Percentiles rank a stretch among this genome's conserved stretches.
Evolutionary conservation across 2,888 invertebrate species (phyloP).

Genomic region (Salpingus planirostris): DNA sequence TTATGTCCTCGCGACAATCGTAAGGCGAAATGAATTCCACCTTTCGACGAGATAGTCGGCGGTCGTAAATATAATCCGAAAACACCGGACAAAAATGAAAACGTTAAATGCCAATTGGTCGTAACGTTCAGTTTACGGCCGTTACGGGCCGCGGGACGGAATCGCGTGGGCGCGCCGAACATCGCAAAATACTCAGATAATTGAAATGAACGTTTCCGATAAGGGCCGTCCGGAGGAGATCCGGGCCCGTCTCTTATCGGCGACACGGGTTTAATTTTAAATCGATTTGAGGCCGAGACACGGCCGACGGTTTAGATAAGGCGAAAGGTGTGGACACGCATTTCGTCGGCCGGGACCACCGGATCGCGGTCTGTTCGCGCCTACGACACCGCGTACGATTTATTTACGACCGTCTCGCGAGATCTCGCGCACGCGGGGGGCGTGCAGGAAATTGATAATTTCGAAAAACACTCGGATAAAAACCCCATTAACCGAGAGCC

Average conservation of each 20-base stretch:
- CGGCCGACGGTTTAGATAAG: conserved; percentile 38
- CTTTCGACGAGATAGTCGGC: too few relatives aligned
- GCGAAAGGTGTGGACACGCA: conserved; percentile 16
- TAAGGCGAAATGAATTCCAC: too few relatives aligned
- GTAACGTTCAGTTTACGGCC: conserved; percentile 25
- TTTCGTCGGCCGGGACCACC: conserved; percentile 13
- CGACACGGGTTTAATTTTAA: conserved; percentile 42
- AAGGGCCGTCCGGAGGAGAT: conserved; percentile 37
- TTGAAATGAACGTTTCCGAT: conserved; percentile 36
- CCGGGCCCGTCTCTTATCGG: conserved; percentile 31
- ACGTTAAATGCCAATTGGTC: conserved; percentile 27
- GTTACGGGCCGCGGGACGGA: conserved; percentile 17
- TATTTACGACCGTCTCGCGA: too few relatives aligned
- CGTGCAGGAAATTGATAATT: too few relatives aligned
- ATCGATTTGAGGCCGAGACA: conserved; percentile 39
- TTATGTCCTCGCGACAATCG: too few relatives aligned
- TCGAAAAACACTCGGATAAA: too few relatives aligned
- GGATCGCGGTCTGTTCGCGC: conserved; percentile 10
- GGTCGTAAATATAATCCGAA: too few relatives aligned
- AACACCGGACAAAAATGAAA: conserved; percentile 5
- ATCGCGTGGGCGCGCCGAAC: conserved; percentile 28
- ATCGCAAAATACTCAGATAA: conserved; percentile 41
- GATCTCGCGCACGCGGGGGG: too few relatives aligned
- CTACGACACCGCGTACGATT: conserved; percentile 5
- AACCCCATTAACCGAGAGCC: too few relatives aligned